Evolutionary conservation across 2,797 vertebrate genomes (phyloP), one percentile per base, ranked within the genome.

Genomic region (Mallotus villosus): DNA sequence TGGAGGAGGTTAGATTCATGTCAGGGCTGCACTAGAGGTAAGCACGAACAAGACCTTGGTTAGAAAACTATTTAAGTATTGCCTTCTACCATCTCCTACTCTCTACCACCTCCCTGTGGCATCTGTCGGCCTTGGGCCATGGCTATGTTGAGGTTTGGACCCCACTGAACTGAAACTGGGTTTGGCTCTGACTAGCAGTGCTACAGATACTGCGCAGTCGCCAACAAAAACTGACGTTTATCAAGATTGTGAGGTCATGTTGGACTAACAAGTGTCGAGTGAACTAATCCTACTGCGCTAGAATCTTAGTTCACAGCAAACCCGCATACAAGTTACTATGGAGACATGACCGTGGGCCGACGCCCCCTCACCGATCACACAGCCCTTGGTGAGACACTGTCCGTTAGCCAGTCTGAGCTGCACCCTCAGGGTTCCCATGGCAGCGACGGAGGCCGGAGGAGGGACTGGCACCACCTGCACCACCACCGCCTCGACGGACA

Each of bases 401-500:
- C 93, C 92, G 1, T 83, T 93, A 29, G 87, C 92, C 29, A 94
- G 81, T 67, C 82, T 72, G 59, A 94, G 89, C 75, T 89, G 90
- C 64, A 93, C 85, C 59, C 86, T 73, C 5, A 94, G 77, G 16
- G 73, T 82, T 41, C 91, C 92, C 0, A 27, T 27, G 62, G 85
- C 86, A 32, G 84, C 79, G 0, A 92, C 87, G 0, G 90, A 58
- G 53, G 65, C 8, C 11, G 91, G 92, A 0, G 89, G 71, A 63
- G 91, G 88, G 74, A 92, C 27, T 0, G 57, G 51, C 3, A 89
- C 87, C 61, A 93, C 85, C 49, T 91, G 91, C 64, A 90, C 34
- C 67, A 90, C 63, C 0, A 94, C 75, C 65, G 87, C 87, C 68
- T 91, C 84, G 37, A 90, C 82, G 21, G 76, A 73, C 0, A 80